Evolutionary conservation across 2,888 invertebrate species (phyloP).

Genomic region (Galerucella calmariensis): DNA sequence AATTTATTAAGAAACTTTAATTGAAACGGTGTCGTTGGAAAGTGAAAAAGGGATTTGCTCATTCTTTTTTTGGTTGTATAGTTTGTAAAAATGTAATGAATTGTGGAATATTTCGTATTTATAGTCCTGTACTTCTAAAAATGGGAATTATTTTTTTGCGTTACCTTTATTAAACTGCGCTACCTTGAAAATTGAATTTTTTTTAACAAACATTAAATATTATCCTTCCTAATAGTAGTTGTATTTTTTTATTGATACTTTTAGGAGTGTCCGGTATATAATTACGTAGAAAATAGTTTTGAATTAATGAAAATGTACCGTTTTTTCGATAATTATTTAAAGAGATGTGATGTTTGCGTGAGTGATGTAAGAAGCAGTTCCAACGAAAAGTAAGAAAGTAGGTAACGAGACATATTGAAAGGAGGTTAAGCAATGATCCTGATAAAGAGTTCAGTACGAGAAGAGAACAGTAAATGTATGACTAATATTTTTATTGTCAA

Average conservation of each 20-base stretch:
- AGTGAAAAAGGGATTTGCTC: too few relatives aligned
- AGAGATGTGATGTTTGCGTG: background rate
- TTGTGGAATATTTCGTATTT: too few relatives aligned
- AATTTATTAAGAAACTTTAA: background rate
- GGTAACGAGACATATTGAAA: background rate
- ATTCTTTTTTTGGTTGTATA: too few relatives aligned
- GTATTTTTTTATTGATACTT: too few relatives aligned
- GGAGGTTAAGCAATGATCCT: background rate
- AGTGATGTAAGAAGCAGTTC: background rate
- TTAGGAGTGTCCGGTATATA: too few relatives aligned
- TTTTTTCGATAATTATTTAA: background rate
- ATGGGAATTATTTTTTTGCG: too few relatives aligned
- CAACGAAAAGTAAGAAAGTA: background rate
- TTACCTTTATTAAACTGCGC: too few relatives aligned
- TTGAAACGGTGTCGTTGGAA: background rate
- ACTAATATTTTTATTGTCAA: background rate
- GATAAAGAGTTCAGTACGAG: background rate
- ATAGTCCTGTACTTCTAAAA: too few relatives aligned
- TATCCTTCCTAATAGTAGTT: too few relatives aligned
- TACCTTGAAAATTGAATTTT: too few relatives aligned
- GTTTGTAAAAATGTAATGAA: too few relatives aligned
- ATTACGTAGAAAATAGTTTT: background rate
- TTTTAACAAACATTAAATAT: too few relatives aligned
- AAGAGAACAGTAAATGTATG: background rate
- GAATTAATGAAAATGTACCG: background rate